Evolutionary conservation across 1,140 invertebrate species (phyloP), one percentile per base, ranked within the genome.

Genomic region (Megathymus violae): DNA sequence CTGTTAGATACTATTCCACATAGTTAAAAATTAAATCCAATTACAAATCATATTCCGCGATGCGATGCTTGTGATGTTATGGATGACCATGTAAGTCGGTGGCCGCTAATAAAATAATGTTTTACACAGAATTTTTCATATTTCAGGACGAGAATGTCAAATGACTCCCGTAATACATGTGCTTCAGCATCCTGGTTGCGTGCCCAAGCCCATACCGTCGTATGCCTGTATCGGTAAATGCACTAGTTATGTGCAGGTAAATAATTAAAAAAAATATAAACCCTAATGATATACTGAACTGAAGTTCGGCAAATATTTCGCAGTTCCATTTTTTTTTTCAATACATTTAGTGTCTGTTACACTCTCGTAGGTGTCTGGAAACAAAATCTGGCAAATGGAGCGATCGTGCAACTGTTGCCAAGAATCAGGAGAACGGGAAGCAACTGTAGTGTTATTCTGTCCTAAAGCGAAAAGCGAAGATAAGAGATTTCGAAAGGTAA

Each of bases 311-410:
- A n/a, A n/a, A n/a, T n/a, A n/a, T n/a, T n/a, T n/a, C n/a, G n/a
- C n/a, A n/a, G n/a, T n/a, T n/a, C n/a, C n/a, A n/a, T n/a, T n/a
- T n/a, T n/a, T n/a, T n/a, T n/a, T n/a, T n/a, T n/a, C n/a, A n/a
- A n/a, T n/a, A n/a, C n/a, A n/a, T n/a, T n/a, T n/a, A n/a, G n/a
- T n/a, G n/a, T n/a, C n/a, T n/a, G n/a, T n/a, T n/a, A n/a, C n/a
- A n/a, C n/a, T n/a, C n/a, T 65, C 69, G 19, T 47, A 98, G 97
- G 97, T 98, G 4, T 98, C 97, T n/a, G 97, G 97, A 7, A 98
- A 96, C 65, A 98, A 98, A 92, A 97, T 98, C 80, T 98, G 97
- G 97, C 97, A 98, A 93, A 98, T 97, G 94, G 97, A 98, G 85
- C 92, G 97, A 38, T 97, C 96, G 6, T 97, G 97, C 76, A 98